These are phyloP conservation scores for Spinus olivaceus DNA, from an alignment of 2,797 vertebrate genomes.

Conservation along the genomic window DNA sequence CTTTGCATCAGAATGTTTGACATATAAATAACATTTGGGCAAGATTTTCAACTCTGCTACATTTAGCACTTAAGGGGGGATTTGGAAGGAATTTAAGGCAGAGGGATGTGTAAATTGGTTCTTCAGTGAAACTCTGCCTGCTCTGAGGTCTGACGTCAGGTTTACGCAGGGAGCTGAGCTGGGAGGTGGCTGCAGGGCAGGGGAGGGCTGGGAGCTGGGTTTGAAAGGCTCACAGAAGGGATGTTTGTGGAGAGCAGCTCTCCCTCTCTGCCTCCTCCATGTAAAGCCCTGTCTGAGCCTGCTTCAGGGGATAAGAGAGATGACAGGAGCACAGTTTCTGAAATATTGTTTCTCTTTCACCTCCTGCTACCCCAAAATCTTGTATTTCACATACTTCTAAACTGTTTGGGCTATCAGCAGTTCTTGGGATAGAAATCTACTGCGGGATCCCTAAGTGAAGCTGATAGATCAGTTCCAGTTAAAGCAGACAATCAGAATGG, in stretches of 20 bases:
- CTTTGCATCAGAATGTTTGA: slow-evolving; percentile 23
- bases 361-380: background rate
- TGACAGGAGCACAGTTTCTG: background rate
- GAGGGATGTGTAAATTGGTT: background rate
- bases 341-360: background rate
- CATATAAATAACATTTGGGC: background rate
- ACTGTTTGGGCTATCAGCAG: background rate
- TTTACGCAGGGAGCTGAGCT: background rate
- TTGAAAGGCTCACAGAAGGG: background rate
- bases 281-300: background rate
- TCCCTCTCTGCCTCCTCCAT: background rate
- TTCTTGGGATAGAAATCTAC: background rate
- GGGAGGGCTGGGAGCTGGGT: background rate
- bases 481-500: background rate
- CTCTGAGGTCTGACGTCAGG: slow-evolving; percentile 20
- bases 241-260: background rate
- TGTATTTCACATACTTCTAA: rapidly evolving
- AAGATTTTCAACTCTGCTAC: background rate
- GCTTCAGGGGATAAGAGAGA: background rate
- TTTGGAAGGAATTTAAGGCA: slow-evolving; percentile 29
- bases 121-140: background rate
- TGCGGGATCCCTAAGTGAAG: background rate
- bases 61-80: slow-evolving; percentile 31
- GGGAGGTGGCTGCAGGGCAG: background rate
- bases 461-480: background rate